Conservation (phyloP, 1,140 invertebrate genomes). For the Sycobia sp. region DNA sequence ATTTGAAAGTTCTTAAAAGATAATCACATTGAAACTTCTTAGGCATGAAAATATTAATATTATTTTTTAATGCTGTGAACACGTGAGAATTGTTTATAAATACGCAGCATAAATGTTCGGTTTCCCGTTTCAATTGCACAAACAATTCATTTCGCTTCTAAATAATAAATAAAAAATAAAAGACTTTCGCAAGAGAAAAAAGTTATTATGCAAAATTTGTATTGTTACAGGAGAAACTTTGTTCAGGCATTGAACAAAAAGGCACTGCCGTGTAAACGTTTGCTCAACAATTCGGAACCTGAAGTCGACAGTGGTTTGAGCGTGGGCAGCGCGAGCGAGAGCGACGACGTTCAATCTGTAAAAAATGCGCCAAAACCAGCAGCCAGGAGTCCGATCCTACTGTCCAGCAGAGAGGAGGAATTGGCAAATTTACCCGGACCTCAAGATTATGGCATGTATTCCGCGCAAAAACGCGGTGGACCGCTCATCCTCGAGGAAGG, state of each 20-base stretch:
- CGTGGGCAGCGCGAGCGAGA: conserved; percentile 57
- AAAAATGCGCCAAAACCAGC: conserved; percentile 40
- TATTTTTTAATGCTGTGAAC: too few relatives aligned
- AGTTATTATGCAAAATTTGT: too few relatives aligned
- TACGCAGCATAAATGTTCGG: too few relatives aligned
- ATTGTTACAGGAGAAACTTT: conserved; percentile 37
- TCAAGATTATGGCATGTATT: conserved; percentile 15
- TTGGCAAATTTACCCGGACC: conserved; percentile 15
- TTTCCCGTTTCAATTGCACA: too few relatives aligned
- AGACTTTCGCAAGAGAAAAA: too few relatives aligned
- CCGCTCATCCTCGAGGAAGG: conserved; percentile 80
- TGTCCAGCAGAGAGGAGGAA: conserved; percentile 29
- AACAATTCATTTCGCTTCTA: too few relatives aligned
- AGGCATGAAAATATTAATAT: too few relatives aligned
- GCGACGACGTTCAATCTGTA: conserved; percentile 53
- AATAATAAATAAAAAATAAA: too few relatives aligned
- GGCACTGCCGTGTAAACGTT: conserved; percentile 46
- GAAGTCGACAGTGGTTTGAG: conserved; percentile 55
- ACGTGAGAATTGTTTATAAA: too few relatives aligned
- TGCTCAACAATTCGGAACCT: conserved; percentile 41
- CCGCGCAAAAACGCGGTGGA: neutral
- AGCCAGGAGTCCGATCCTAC: neutral
- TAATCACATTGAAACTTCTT: too few relatives aligned
- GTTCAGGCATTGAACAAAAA: conserved; percentile 49
- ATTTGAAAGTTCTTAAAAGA: too few relatives aligned